phyloP scores from a whole-genome alignment of 1,140 invertebrate species.

The Procambarus virginalis region DNA sequence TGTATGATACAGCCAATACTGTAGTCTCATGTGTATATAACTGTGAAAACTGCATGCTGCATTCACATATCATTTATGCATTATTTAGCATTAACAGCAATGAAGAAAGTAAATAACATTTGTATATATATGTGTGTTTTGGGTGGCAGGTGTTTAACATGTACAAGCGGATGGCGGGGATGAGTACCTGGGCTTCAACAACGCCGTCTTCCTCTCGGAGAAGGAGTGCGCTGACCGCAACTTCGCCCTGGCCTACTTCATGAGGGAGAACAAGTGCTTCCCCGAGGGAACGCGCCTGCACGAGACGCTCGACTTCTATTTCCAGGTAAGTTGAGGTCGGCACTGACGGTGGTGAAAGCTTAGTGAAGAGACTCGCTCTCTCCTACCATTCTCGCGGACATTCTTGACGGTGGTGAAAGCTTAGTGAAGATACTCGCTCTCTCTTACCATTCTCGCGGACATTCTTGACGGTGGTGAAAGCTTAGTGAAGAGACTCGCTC shows the following conservation, averaged over 20 bases:
- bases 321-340: slow-evolving; percentile 82
- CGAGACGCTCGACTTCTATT: slow-evolving; percentile 98
- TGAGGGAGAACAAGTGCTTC: slow-evolving; percentile 96
- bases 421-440: no score
- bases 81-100: no score
- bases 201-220: slow-evolving; percentile 96
- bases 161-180: slow-evolving; percentile 88
- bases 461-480: no score
- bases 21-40: no score
- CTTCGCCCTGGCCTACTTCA: slow-evolving; percentile 97
- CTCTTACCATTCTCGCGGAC: no score
- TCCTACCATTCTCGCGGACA: no score
- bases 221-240: slow-evolving; percentile 96
- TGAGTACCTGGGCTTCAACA: slow-evolving; percentile 96
- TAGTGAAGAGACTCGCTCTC: no score
- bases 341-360: neutral
- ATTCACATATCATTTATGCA: no score
- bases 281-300: slow-evolving; percentile 91
- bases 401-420: no score
- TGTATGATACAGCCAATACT: no score
- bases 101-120: neutral
- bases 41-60: no score
- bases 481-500: no score
- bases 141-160: slow-evolving; percentile 78
- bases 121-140: neutral